A percentile compares a stretch with the other conserved stretches of the same genome.
Evolutionary conservation across 1,140 invertebrate species (phyloP).

Genomic region (Nasonia giraulti): DNA sequence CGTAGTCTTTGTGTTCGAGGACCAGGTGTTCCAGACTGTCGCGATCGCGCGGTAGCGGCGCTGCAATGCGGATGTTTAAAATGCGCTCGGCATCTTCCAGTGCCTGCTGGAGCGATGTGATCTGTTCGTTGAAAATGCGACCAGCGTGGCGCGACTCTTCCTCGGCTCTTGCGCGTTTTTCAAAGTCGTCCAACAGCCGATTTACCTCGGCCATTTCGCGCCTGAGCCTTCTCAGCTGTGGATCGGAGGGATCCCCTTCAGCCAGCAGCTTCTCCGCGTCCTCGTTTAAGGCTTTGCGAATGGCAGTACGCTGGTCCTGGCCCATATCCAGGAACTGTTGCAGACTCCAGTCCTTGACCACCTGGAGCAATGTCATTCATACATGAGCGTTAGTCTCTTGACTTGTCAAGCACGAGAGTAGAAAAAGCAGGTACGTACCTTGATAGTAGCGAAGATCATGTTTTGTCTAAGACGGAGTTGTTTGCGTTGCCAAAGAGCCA

Average conservation of each 20-base stretch:
- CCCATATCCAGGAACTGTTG: slow-evolving; percentile 96
- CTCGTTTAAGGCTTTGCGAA: slow-evolving; percentile 95
- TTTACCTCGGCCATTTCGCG: slow-evolving; percentile 97
- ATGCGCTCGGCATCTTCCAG: slow-evolving; percentile 90
- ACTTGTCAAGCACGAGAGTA: neutral
- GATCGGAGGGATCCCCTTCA: slow-evolving; percentile 95
- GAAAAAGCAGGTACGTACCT: slow-evolving; percentile 71
- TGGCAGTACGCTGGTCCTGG: slow-evolving; percentile 94
- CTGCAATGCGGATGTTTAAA: slow-evolving; percentile 86
- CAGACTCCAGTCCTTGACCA: slow-evolving; percentile 96
- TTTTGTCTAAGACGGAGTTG: slow-evolving; percentile 95
- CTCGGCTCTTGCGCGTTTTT: slow-evolving; percentile 87
- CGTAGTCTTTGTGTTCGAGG: slow-evolving; percentile 92
- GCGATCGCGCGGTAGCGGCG: slow-evolving; percentile 88
- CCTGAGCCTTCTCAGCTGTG: slow-evolving; percentile 88
- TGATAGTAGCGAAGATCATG: slow-evolving; percentile 99
- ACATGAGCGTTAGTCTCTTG: neutral
- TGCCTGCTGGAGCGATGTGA: slow-evolving; percentile 84
- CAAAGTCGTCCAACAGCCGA: slow-evolving; percentile 95
- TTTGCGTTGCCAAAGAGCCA: slow-evolving; percentile 96
- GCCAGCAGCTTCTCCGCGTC: slow-evolving; percentile 95
- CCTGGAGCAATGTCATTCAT: slow-evolving; percentile 22
- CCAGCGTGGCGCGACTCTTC: slow-evolving; percentile 92
- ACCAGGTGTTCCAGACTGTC: slow-evolving; percentile 90
- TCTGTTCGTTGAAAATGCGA: slow-evolving; percentile 89